Base-by-base conservation (phyloP, 2,888 invertebrate species). In the Cephus sareptanus region DNA sequence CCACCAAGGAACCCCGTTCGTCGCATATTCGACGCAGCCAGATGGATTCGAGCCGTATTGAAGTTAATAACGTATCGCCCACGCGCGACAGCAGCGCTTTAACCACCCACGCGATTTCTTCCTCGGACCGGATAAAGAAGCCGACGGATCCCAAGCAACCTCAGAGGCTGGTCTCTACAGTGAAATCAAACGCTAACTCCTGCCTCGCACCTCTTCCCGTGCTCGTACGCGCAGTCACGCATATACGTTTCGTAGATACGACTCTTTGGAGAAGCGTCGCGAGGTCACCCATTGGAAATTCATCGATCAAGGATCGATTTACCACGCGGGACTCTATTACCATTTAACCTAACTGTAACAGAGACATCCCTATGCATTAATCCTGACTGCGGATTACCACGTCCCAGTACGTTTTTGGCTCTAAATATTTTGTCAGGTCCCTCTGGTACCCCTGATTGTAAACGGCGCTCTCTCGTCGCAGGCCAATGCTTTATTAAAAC, bases 1-100 rank as follows among this genome's bases (percentile, higher is more conserved):
- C 85, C 81, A 83, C 82, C 79, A 79, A 73, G 83, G 82, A 79
- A 81, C 75, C 79, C 79, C 79, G 56, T 56, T 77, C 56, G 71
- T n/a, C 56, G 70, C 9, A 9, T 23, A 56, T 56, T 23, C 56
- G 56, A 56, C 56, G 23, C 31, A 34, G 76, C 13, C 78, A 77
- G 79, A 85, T 84, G 80, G 74, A 81, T 81, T 83, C 81, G 80
- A 11, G 23, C 74, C 76, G 79, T 81, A 78, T 71, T 34, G 31
- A 84, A 77, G 81, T 80, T 84, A 80, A 82, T 79, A 76, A 56
- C 69, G 23, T 68, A 34, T 73, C 70, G 77, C 83, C 85, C 79
- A 84, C 81, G 81, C 73, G 73, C 76, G 78, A 76, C 56, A 56
- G 23, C 56, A 23, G 56, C 56, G 56, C 35, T 73, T 74, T 15